Evolutionary conservation across 2,797 vertebrate genomes (phyloP), one percentile per base, ranked within the genome.

Genomic region (Agapornis canus): DNA sequence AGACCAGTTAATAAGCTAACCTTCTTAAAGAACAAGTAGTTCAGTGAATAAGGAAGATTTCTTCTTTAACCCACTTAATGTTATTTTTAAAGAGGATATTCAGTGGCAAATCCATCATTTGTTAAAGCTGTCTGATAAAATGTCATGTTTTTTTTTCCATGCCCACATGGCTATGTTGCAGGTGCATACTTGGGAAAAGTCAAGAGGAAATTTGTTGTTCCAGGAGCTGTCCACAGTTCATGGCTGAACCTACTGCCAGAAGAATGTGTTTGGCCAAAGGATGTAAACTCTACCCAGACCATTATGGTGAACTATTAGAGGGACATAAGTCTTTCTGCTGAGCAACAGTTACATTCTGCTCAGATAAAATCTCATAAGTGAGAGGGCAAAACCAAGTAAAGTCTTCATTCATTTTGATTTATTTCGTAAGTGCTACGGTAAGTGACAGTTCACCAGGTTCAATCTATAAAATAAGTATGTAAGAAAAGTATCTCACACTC

Each of bases 161-260:
- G 17, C 7, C 11, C 2, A 1, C 1, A 0, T 43, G 37, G 1
- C 16, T 48, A 0, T 21, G 13, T 47, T 27, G 17, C 27, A 84
- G 7, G 13, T 84, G 22, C 1, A 0, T 19, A 64, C 7, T 39
- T 61, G 21, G 21, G 22, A 63, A 91, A 86, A 7, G 12, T n/a
- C 47, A 10, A 14, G 23, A 77, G 16, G 9, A 17, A 72, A 5
- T 48, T 91, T 57, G 4, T 8, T 92, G 31, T 85, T 48, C 48
- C 51, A 64, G 87, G 71, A 94, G 81, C 89, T 96, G 90, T 95
- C 87, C 92, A 92, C 52, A 26, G 21, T 65, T 31, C 3, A 2
- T 18, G 32, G 11, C 37, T 86, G 86, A 95, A 86, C 47, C 14
- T 72, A 17, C 25, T 39, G 27, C 16, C 37, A 39, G 51, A 81